phyloP scores from a whole-genome alignment of 2,113 vertebrate genomes.

The Aix galericulata region DNA sequence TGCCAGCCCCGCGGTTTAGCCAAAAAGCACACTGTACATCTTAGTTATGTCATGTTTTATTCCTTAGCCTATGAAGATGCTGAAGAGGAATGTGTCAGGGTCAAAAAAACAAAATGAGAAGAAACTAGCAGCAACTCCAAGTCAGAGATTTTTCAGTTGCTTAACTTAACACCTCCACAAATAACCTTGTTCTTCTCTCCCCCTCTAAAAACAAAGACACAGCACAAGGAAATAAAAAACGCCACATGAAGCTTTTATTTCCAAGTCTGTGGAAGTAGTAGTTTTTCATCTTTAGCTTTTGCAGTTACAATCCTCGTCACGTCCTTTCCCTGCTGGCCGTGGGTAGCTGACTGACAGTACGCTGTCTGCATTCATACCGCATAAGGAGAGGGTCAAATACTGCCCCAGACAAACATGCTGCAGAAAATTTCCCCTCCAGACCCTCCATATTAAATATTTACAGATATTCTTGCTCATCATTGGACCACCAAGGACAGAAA shows the following conservation, averaged over 20 bases:
- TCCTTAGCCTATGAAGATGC: conserved; percentile 34
- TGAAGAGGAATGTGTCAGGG: neutral
- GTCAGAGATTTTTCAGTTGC: neutral
- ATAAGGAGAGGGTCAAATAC: neutral
- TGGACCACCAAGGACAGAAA: neutral
- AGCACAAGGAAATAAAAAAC: conserved; percentile 32
- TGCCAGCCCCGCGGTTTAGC: conserved; percentile 17
- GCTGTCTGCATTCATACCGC: neutral
- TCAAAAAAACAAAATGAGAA: neutral
- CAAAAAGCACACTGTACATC: conserved; percentile 56
- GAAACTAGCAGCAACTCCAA: neutral
- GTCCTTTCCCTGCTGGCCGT: neutral
- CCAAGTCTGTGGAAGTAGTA: neutral
- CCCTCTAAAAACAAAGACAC: conserved; percentile 34
- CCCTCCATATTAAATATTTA: neutral
- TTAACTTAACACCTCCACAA: conserved; percentile 14
- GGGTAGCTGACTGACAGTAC: neutral
- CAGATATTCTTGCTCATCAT: neutral
- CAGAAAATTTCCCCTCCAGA: neutral
- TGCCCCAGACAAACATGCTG: neutral
- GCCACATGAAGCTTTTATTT: conserved; percentile 28
- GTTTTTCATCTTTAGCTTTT: neutral
- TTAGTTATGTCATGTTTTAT: conserved; percentile 68
- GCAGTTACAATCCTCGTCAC: neutral
- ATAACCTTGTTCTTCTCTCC: conserved; percentile 1